phyloP scores from a whole-genome alignment of 2,888 invertebrate genomes.

The Melipona beecheii region DNA sequence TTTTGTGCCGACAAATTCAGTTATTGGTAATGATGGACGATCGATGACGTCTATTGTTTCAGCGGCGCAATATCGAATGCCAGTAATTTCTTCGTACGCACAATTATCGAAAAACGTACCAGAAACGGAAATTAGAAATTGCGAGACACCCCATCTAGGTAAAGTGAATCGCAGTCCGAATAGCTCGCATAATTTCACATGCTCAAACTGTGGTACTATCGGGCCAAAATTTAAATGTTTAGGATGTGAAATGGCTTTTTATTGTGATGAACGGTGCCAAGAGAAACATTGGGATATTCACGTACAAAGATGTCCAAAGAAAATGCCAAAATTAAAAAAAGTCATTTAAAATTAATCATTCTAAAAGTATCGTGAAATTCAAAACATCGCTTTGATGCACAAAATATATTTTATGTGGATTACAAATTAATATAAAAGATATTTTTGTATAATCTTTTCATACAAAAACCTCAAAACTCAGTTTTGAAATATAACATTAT shows the following conservation, averaged over 20 bases:
- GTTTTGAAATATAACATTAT: background rate
- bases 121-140: conserved; percentile 60
- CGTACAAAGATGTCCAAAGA: conserved; percentile 77
- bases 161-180: conserved; percentile 70
- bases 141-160: conserved; percentile 75
- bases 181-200: conserved; percentile 64
- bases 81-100: background rate
- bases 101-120: conserved; percentile 11
- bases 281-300: conserved; percentile 79
- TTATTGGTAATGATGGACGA: conserved; percentile 15
- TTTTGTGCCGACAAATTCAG: conserved; percentile 35
- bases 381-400: background rate
- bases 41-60: conserved; percentile 16
- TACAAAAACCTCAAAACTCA: background rate
- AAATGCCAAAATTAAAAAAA: conserved; percentile 81
- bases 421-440: background rate
- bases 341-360: conserved; percentile 57
- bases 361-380: background rate
- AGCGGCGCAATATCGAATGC: conserved; percentile 23
- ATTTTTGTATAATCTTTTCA: background rate
- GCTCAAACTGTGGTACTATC: conserved; percentile 74
- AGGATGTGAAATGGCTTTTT: conserved; percentile 78
- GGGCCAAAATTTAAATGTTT: conserved; percentile 79
- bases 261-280: conserved; percentile 80
- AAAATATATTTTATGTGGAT: background rate